Percentiles rank a stretch among this genome's conserved stretches.
Evolutionary conservation across 1,140 invertebrate genomes (phyloP).

Genomic region (Calephelis virginiensis): DNA sequence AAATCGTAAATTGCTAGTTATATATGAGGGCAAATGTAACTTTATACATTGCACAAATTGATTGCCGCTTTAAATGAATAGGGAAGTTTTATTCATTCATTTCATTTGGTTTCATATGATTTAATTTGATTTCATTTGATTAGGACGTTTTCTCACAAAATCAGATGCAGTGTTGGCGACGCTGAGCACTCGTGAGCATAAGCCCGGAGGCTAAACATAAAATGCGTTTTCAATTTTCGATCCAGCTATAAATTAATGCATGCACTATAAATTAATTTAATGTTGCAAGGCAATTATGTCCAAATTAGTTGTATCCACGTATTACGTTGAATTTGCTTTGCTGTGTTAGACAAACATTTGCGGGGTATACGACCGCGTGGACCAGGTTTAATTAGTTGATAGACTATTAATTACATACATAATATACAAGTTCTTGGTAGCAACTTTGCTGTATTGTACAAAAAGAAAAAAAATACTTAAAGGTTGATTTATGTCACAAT

Average conservation of each 20-base stretch:
- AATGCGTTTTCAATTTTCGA: slow-evolving; percentile 14
- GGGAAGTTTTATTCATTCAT: background rate
- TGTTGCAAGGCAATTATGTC: slow-evolving; percentile 1
- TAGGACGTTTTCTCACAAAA: slow-evolving; percentile 8
- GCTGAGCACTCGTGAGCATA: slow-evolving; percentile 7
- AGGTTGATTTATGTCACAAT: too few species aligned
- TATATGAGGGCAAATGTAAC: too few species aligned
- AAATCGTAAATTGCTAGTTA: too few species aligned
- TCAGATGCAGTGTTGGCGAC: background rate
- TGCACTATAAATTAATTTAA: slow-evolving; percentile 11
- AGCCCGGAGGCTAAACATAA: slow-evolving; percentile 1
- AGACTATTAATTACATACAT: too few species aligned
- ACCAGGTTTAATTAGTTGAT: too few species aligned
- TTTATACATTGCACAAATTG: too few species aligned
- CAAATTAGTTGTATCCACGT: slow-evolving; percentile 15
- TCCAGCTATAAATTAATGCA: background rate
- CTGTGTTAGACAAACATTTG: slow-evolving; percentile 5
- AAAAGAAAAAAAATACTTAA: too few species aligned
- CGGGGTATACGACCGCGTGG: background rate
- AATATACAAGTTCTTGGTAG: too few species aligned
- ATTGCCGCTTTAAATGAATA: too few species aligned
- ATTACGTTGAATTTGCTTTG: slow-evolving; percentile 1
- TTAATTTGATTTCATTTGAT: slow-evolving; percentile 2
- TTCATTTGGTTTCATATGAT: background rate
- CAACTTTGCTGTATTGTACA: too few species aligned